Evolutionary conservation across 1,140 invertebrate species (phyloP).

Genomic region (Eulimnadia texana): DNA sequence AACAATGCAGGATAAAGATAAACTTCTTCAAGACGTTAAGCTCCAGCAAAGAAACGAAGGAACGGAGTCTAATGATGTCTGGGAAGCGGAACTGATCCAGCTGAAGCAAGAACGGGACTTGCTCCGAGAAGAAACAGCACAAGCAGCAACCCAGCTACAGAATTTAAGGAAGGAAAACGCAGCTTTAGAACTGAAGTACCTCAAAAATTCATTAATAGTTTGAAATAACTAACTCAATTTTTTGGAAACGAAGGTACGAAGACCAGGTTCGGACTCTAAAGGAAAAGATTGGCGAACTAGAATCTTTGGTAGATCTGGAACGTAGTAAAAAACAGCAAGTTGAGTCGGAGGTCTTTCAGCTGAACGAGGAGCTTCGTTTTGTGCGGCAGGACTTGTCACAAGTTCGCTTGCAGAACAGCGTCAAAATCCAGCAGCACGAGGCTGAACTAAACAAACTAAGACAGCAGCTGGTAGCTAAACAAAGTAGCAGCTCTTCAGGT

Average conservation of each 20-base stretch:
- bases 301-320: slow-evolving; percentile 40
- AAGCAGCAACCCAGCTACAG: slow-evolving; percentile 37
- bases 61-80: slow-evolving; percentile 22
- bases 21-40: slow-evolving; percentile 16
- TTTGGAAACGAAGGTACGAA: slow-evolving; percentile 20
- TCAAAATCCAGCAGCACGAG: slow-evolving; percentile 41
- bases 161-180: slow-evolving; percentile 38
- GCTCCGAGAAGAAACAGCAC: slow-evolving; percentile 42
- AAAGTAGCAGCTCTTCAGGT: background rate
- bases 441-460: slow-evolving; percentile 43
- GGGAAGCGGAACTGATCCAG: slow-evolving; percentile 31
- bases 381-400: slow-evolving; percentile 41
- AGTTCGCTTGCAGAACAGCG: slow-evolving; percentile 35
- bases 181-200: slow-evolving; percentile 30
- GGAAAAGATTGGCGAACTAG: slow-evolving; percentile 31
- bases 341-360: slow-evolving; percentile 42
- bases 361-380: slow-evolving; percentile 41
- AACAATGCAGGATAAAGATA: slow-evolving; percentile 19
- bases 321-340: slow-evolving; percentile 36
- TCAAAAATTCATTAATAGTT: no score
- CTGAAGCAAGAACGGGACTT: slow-evolving; percentile 43
- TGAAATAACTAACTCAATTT: no score
- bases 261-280: slow-evolving; percentile 26
- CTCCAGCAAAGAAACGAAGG: slow-evolving; percentile 16
- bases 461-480: slow-evolving; percentile 33